Evolutionary conservation across 1,140 invertebrate species (phyloP), one percentile per base, ranked within the genome.

Genomic region (Drosophila lacertosa): DNA sequence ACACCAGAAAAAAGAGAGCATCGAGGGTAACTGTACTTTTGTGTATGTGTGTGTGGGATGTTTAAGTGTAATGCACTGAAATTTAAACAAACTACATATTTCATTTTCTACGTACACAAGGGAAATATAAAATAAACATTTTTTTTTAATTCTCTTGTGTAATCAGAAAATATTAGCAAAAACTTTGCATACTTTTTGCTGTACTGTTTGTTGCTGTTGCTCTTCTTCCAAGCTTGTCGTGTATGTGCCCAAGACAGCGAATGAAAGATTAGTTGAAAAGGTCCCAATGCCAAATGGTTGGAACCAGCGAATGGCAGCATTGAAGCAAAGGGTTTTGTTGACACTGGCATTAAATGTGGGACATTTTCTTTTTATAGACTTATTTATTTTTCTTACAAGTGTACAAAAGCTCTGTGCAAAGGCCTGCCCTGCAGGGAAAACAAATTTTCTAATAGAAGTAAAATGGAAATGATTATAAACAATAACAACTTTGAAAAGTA

Each of bases 61-160:
- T 29, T 29, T 0, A 6, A 44, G 10, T 15, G 45, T 22, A 33
- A 33, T 51, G 10, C 26, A 37, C 15, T 35, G 29, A 10, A 47
- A 59, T 24, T 45, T 26, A 58, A 35, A 33, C 55, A 26, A 47
- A 11, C 9, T 47, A 59, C 24, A 45, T 47, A 32, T 58, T 58
- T 42, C 26, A 45, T 26, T 37, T 16, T 16, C 5, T 22, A 32
- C 32, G 10, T 20, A 18, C 48, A 35, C 50, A 16, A 29, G 35
- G n/a, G 51, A 39, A 9, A n/a, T n/a, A n/a, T 54, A 0, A 40
- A 40, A 39, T 24, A 35, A 35, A 18, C 16, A 37, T 20, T 54
- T 6, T 54, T 4, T 26, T 48, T 29, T 13, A 16, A 54, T 40
- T 39, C 35, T 26, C 51, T 15, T 39, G 35, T 39, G 33, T 39